These are phyloP conservation scores for Coryphaenoides rupestris DNA, from an alignment of 2,113 vertebrate genomes.

Conservation along the genomic window DNA sequence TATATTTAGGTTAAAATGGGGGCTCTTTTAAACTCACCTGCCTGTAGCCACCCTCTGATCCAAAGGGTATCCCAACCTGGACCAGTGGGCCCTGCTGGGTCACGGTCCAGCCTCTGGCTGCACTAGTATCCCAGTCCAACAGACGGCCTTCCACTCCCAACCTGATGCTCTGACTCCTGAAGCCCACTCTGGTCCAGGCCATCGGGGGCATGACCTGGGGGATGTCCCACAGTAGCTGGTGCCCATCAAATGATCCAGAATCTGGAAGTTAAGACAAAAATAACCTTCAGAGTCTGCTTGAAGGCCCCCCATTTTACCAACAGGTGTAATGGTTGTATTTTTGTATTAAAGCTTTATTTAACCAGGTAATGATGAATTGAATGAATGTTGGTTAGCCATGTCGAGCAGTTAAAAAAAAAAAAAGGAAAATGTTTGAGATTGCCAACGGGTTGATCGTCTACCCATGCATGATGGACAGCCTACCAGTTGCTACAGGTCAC, in stretches of 20 bases:
- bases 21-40: constrained; percentile 29
- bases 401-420: too few relatives aligned
- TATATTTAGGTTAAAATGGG: background rate
- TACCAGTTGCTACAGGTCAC: too few relatives aligned
- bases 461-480: background rate
- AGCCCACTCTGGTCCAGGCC: constrained; percentile 3
- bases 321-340: too few relatives aligned
- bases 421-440: too few relatives aligned
- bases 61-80: constrained; percentile 46
- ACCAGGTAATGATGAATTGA: too few relatives aligned
- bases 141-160: constrained; percentile 42
- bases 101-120: constrained; percentile 31
- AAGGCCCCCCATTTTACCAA: background rate
- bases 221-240: constrained; percentile 36
- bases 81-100: constrained; percentile 25
- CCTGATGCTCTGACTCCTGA: constrained; percentile 31
- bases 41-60: constrained; percentile 47
- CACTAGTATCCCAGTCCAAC: constrained; percentile 16
- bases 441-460: too few relatives aligned
- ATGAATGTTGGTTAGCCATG: too few relatives aligned
- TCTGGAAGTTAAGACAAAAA: constrained; percentile 17
- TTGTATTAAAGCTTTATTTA: too few relatives aligned
- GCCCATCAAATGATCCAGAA: constrained; percentile 35
- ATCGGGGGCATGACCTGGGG: constrained; percentile 37
- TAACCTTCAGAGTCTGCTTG: background rate